Evolutionary conservation across 2,888 invertebrate genomes (phyloP).

Genomic region (Drosophila atripex): DNA sequence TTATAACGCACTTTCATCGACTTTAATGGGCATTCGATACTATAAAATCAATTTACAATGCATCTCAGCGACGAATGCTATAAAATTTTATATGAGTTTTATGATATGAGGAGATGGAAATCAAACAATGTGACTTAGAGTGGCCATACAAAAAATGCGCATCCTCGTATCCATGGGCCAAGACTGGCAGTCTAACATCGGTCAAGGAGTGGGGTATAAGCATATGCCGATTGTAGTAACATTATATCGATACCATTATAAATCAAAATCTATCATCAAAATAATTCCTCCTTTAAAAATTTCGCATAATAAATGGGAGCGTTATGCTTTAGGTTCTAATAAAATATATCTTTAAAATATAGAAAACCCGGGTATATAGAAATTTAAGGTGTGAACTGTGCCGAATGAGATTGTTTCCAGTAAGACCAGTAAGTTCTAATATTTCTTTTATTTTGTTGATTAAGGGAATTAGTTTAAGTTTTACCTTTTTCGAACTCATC

Average conservation of each 20-base stretch:
- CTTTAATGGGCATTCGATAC: slow-evolving; percentile 1
- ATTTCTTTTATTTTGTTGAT: neutral
- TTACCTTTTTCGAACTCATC: neutral
- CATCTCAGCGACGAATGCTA: slow-evolving; percentile 15
- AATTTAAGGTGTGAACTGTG: neutral
- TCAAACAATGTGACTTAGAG: too few species aligned
- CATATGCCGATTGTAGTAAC: too few species aligned
- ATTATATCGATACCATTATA: too few species aligned
- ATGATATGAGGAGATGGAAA: neutral
- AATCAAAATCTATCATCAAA: too few species aligned
- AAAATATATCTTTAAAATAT: neutral
- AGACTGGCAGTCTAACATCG: too few species aligned
- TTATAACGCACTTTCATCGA: slow-evolving; percentile 17
- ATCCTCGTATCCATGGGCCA: too few species aligned
- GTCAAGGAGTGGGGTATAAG: too few species aligned
- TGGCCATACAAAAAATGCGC: too few species aligned
- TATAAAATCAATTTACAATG: slow-evolving; percentile 43
- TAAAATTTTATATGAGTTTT: slow-evolving; percentile 14
- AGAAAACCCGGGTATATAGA: neutral
- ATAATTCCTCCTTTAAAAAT: too few species aligned
- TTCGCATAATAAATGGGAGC: too few species aligned
- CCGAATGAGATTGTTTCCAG: neutral
- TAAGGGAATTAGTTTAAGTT: neutral
- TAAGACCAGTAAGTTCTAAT: too few species aligned
- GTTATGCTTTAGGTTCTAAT: too few species aligned